phyloP scores from a whole-genome alignment of 1,140 invertebrate genomes.

The Scaptomyza graminum region DNA sequence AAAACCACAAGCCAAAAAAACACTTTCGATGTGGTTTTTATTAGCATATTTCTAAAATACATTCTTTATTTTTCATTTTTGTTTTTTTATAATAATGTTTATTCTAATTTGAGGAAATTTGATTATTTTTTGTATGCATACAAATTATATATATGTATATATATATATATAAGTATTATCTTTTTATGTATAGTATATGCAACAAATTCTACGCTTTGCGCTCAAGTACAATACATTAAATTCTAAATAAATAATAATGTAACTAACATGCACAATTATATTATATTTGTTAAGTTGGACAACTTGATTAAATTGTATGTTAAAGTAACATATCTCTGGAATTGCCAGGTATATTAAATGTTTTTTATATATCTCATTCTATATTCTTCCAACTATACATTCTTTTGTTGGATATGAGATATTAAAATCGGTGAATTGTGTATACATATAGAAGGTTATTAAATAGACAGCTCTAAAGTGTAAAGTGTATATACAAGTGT shows the following conservation, averaged over 20 bases:
- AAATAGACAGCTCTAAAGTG: constrained; percentile 25
- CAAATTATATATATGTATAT: constrained; percentile 44
- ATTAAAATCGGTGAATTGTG: constrained; percentile 3
- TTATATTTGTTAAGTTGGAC: constrained; percentile 25
- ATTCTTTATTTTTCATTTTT: constrained; percentile 52
- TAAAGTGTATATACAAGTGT: constrained; percentile 52
- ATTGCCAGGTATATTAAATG: background rate
- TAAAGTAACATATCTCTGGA: constrained; percentile 16
- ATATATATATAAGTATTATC: background rate
- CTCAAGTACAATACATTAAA: constrained; percentile 25
- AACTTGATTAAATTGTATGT: constrained; percentile 22
- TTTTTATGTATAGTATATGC: constrained; percentile 32
- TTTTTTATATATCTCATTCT: background rate
- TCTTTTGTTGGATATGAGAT: background rate
- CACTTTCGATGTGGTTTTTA: constrained; percentile 23
- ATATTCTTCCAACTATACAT: too few relatives aligned
- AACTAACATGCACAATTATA: constrained; percentile 55
- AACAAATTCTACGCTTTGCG: constrained; percentile 38
- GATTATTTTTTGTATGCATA: constrained; percentile 49
- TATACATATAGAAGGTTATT: constrained; percentile 18
- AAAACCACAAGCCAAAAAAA: constrained; percentile 20
- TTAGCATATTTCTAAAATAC: constrained; percentile 76
- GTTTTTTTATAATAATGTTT: constrained; percentile 52
- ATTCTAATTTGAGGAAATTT: constrained; percentile 71
- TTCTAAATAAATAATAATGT: constrained; percentile 50